These are phyloP conservation scores for Pachymerium ferrugineum DNA, from an alignment of 2,888 invertebrate species.

Conservation along the genomic window DNA sequence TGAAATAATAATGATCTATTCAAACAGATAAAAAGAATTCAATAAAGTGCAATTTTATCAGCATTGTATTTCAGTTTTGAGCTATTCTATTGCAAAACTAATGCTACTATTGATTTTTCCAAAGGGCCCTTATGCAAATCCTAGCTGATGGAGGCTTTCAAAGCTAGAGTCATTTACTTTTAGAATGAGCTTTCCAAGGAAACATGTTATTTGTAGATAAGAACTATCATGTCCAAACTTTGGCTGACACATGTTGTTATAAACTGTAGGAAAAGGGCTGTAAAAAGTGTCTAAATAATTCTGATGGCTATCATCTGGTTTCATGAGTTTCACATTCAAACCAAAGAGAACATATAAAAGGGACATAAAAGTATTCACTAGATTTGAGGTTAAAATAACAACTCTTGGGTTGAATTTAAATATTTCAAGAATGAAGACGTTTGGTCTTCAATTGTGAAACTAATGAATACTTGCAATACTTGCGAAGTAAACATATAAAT, in stretches of 20 bases:
- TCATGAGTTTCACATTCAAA: not conserved
- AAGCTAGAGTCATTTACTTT: not conserved
- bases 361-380: not conserved
- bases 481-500: too few relatives aligned
- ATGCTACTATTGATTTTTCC: not conserved
- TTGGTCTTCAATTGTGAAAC: too few relatives aligned
- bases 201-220: not conserved
- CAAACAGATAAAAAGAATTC: too few relatives aligned
- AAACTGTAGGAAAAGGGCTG: not conserved
- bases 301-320: conserved; percentile 6
- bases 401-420: too few relatives aligned
- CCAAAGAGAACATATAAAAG: not conserved
- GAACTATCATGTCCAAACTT: not conserved
- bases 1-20: too few relatives aligned
- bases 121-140: not conserved
- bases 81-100: too few relatives aligned
- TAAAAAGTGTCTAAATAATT: not conserved
- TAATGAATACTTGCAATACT: too few relatives aligned
- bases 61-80: too few relatives aligned
- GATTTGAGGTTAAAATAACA: not conserved
- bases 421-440: too few relatives aligned
- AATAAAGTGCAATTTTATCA: too few relatives aligned
- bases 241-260: not conserved
- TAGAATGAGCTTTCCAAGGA: not conserved
- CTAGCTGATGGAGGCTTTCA: not conserved